Evolutionary conservation across 2,797 vertebrate genomes (phyloP), one percentile per base, ranked within the genome.

Genomic region (Natrix natrix): DNA sequence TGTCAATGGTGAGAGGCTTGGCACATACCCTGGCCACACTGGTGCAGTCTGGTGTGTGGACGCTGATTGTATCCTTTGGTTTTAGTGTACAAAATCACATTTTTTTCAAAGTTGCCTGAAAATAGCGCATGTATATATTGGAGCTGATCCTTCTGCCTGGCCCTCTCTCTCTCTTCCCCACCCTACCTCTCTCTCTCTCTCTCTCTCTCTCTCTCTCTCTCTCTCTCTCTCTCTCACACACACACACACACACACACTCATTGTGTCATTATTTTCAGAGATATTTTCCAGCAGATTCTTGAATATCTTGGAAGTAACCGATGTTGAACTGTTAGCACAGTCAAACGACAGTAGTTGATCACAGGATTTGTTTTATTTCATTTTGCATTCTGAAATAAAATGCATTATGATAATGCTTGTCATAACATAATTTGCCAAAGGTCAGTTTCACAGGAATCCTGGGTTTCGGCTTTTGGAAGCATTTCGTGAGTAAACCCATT

Each of bases 41-140:
- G 99, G 99, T 96, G 99, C 99, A 0, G 99, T 99, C 69, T 99
- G 99, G 99, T 99, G 99, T 78, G 99, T 99, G 54, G 99, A 99
- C 37, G 99, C 98, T 0, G 99, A 99, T 95, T 99, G 99, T 99
- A 99, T 99, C 99, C 98, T 99, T 98, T 94, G 89, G 8, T 22
- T 0, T 0, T 0, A 5, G 5, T 92, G 28, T 14, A 1, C 0
- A n/a, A 11, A 11, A 20, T 0, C 0, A 0, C 0, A 57, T 57
- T 5, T 63, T 63, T 93, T 32, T 48, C 24, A 0, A 0, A 17
- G n/a, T 17, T n/a, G 24, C 54, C 32, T 28, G 8, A n/a, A 26
- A 28, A 7, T 13, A 24, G 10, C 92, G 63, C 43, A 32, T n/a
- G 32, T 55, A 37, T 52, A 37, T 43, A 37, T 4, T 14, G 37